These are phyloP conservation scores for Nasonia giraulti DNA, from an alignment of 1,140 invertebrate species.

Conservation along the genomic window DNA sequence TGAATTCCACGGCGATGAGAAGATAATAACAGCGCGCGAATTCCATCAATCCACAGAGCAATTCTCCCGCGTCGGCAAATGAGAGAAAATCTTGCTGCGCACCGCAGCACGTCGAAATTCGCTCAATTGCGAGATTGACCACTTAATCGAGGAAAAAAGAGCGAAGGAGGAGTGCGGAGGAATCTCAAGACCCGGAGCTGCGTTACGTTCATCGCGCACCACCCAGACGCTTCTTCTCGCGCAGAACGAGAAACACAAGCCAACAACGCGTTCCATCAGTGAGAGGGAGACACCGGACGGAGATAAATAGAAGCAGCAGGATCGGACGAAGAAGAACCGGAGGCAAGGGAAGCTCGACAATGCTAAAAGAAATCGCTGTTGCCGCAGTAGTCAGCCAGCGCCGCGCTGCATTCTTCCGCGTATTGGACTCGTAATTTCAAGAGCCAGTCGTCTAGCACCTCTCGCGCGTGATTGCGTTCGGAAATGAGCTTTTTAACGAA, in stretches of 20 bases:
- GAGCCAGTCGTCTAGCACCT: constrained; percentile 19
- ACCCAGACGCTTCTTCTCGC: not conserved
- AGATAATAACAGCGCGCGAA: too few species aligned
- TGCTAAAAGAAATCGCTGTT: constrained; percentile 9
- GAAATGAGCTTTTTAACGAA: constrained; percentile 46
- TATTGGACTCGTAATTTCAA: constrained; percentile 45
- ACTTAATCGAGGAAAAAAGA: not conserved
- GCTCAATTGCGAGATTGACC: not conserved
- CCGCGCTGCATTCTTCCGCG: constrained; percentile 36
- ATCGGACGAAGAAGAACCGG: not conserved
- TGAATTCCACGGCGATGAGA: not conserved
- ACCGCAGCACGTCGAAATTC: not conserved
- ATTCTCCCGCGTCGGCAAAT: too few species aligned
- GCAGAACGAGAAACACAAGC: too few species aligned
- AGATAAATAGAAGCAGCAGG: not conserved
- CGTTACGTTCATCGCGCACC: not conserved
- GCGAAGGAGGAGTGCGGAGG: not conserved
- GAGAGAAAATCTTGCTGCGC: too few species aligned
- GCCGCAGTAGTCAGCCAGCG: not conserved
- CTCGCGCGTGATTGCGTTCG: constrained; percentile 44
- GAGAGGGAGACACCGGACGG: not conserved
- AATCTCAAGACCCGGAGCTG: not conserved
- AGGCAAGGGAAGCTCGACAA: constrained; percentile 13
- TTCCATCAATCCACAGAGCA: not conserved
- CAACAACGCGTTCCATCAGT: too few species aligned